Evolutionary conservation across 2,797 vertebrate genomes (phyloP).

Genomic region (Sebastes steindachneri): DNA sequence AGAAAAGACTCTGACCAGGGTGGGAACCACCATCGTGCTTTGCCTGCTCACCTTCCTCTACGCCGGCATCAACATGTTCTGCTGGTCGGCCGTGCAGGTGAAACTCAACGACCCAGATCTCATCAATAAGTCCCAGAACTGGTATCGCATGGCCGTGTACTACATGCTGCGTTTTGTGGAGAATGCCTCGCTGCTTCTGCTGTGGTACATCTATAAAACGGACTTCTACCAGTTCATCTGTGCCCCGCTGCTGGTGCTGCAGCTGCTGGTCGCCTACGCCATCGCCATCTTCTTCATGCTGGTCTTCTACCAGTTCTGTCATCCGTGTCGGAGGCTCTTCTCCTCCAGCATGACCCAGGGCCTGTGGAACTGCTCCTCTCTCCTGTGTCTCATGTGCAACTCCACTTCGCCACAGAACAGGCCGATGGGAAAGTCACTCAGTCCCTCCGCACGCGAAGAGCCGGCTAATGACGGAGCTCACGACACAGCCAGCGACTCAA

Average conservation of each 20-base stretch:
- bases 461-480: conserved; percentile 1
- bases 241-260: conserved; percentile 89
- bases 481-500: conserved; percentile 49
- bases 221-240: conserved; percentile 90
- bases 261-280: conserved; percentile 90
- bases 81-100: conserved; percentile 97
- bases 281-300: conserved; percentile 94
- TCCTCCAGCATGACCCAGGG: conserved; percentile 89
- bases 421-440: conserved; percentile 56
- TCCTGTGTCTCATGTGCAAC: conserved; percentile 81
- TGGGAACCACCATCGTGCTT: conserved; percentile 93
- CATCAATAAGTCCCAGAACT: conserved; percentile 95
- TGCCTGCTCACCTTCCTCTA: conserved; percentile 96
- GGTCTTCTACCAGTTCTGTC: conserved; percentile 96
- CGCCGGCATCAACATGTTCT: conserved; percentile 98
- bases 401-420: conserved; percentile 34
- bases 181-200: conserved; percentile 89
- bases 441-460: conserved; percentile 54
- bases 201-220: conserved; percentile 93
- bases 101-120: conserved; percentile 92
- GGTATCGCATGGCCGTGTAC: conserved; percentile 91
- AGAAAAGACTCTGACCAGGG: conserved; percentile 92
- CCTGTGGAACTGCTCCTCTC: conserved; percentile 85
- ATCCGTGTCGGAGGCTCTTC: conserved; percentile 95
- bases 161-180: conserved; percentile 93